phyloP scores from a whole-genome alignment of 2,888 invertebrate genomes.

The Julus scandinavius region DNA sequence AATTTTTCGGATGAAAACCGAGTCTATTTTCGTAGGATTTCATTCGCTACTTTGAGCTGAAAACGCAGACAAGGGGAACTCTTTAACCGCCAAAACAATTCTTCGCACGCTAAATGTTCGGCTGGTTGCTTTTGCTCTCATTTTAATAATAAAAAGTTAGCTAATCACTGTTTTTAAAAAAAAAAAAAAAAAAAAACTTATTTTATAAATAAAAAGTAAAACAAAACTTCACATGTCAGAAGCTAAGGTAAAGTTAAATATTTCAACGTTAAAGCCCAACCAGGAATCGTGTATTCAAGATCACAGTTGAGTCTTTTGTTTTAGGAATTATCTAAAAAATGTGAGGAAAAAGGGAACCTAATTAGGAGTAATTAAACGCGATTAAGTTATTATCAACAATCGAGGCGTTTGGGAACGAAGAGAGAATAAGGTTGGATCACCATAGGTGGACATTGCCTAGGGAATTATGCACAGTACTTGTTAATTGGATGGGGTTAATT shows the following conservation, averaged over 20 bases:
- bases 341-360: not conserved
- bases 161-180: not conserved
- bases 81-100: not conserved
- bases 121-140: slow-evolving; percentile 10
- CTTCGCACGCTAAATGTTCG: slow-evolving; percentile 27
- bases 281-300: not conserved
- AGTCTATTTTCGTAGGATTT: not conserved
- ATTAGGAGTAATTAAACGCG: not conserved
- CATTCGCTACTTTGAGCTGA: not conserved
- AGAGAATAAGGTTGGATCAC: slow-evolving; percentile 6
- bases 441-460: not conserved
- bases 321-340: not conserved
- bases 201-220: slow-evolving; percentile 8
- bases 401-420: not conserved
- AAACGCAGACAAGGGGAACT: not conserved
- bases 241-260: not conserved
- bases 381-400: slow-evolving; percentile 3
- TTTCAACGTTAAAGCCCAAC: not conserved
- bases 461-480: not conserved
- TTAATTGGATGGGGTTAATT: not conserved
- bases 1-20: not conserved
- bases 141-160: not conserved
- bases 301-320: not conserved
- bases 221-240: not conserved
- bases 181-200: not conserved